Conservation (phyloP, 2,113 vertebrate genomes). For the Myiozetetes cayanensis region DNA sequence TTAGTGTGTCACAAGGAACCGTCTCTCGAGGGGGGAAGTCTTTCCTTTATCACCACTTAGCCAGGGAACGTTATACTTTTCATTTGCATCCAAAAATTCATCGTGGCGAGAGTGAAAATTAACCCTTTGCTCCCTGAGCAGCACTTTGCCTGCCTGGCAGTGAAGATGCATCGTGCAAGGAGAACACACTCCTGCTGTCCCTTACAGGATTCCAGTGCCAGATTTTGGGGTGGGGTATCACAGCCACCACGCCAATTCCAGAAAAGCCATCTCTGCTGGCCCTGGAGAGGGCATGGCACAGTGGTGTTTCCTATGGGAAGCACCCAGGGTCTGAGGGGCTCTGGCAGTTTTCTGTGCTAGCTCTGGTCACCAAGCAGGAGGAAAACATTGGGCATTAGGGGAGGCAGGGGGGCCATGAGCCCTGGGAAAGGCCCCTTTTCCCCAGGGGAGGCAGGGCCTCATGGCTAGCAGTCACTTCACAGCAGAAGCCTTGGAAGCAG, state of each 20-base stretch:
- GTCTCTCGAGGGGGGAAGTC: slow-evolving; percentile 12
- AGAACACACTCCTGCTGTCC: background rate
- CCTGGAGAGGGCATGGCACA: background rate
- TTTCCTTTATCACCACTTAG: slow-evolving; percentile 62
- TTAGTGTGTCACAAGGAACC: slow-evolving; percentile 17
- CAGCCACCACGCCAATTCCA: background rate
- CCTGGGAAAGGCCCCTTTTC: background rate
- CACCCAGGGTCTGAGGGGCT: background rate
- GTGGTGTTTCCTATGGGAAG: background rate
- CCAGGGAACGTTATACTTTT: background rate
- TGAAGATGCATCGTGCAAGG: rapidly evolving
- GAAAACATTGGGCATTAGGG: background rate
- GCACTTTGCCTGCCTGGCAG: background rate
- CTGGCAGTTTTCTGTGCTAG: background rate
- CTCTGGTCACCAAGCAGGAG: background rate
- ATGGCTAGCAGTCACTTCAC: background rate
- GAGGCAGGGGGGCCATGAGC: background rate
- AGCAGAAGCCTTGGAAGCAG: slow-evolving; percentile 31
- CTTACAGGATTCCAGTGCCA: background rate
- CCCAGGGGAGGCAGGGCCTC: background rate
- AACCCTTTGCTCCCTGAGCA: background rate
- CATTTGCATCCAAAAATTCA: slow-evolving; percentile 1
- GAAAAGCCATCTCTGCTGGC: background rate
- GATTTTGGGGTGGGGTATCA: background rate
- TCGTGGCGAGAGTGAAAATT: background rate